Percentiles rank a stretch among this genome's conserved stretches.
phyloP scores from a whole-genome alignment of 1,140 invertebrate species.

The Megathymus violae region DNA sequence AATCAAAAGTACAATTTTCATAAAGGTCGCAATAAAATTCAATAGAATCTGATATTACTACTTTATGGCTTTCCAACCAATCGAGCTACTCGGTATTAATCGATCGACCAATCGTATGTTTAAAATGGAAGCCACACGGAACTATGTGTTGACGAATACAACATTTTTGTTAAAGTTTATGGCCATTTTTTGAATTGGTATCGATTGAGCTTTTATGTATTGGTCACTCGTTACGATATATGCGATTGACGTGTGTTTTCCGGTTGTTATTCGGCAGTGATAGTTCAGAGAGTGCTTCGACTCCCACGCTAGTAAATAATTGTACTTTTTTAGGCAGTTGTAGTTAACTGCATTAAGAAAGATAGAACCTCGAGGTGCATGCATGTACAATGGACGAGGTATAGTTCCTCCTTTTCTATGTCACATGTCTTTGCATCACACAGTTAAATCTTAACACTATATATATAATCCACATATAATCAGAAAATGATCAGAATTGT shows the following conservation, averaged over 20 bases:
- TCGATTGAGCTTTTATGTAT: slow-evolving; percentile 6
- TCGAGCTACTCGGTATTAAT: not conserved
- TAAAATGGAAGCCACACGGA: not conserved
- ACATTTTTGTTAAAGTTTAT: slow-evolving; percentile 14
- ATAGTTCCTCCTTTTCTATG: no score
- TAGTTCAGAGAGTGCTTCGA: not conserved
- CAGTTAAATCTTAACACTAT: no score
- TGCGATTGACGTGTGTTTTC: slow-evolving; percentile 2
- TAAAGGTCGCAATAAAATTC: slow-evolving; percentile 43
- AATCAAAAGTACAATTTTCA: slow-evolving; percentile 35
- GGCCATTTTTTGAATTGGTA: slow-evolving; percentile 10
- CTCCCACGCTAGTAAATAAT: not conserved
- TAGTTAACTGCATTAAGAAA: no score
- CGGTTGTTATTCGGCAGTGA: not conserved
- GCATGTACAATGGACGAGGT: no score
- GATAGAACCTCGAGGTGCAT: no score
- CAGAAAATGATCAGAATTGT: no score
- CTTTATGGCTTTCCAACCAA: slow-evolving; percentile 49
- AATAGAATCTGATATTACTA: slow-evolving; percentile 37
- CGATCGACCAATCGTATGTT: not conserved
- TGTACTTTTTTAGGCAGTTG: not conserved
- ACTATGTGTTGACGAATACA: slow-evolving; percentile 3
- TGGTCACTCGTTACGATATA: not conserved
- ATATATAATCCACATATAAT: no score
- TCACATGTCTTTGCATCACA: no score